phyloP scores from a whole-genome alignment of 2,888 invertebrate species.

The Fragum fragum region DNA sequence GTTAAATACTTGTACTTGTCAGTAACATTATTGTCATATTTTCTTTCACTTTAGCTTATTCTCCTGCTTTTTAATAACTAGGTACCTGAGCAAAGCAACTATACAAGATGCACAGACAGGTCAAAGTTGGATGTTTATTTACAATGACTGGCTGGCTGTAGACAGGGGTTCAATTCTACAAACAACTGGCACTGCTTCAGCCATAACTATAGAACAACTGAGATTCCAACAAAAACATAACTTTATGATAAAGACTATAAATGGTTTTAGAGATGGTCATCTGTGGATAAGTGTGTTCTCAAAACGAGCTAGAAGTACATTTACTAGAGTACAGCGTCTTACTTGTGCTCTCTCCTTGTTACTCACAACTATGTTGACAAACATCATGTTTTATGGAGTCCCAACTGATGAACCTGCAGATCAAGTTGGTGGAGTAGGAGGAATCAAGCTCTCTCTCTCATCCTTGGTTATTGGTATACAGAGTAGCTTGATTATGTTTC shows the following conservation, averaged over 20 bases:
- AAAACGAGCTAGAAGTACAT: constrained; percentile 78
- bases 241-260: constrained; percentile 68
- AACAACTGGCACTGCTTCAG: constrained; percentile 65
- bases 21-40: too few species aligned
- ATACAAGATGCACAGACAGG: constrained; percentile 77
- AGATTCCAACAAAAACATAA: constrained; percentile 62
- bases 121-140: constrained; percentile 77
- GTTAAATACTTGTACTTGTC: too few species aligned
- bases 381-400: constrained; percentile 84
- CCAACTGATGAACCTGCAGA: constrained; percentile 76
- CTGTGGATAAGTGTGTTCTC: constrained; percentile 85
- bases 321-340: constrained; percentile 83
- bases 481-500: constrained; percentile 78
- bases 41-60: too few species aligned
- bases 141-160: constrained; percentile 80
- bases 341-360: constrained; percentile 82
- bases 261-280: constrained; percentile 81
- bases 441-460: constrained; percentile 67
- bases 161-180: constrained; percentile 66
- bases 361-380: constrained; percentile 81
- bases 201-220: constrained; percentile 61
- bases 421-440: constrained; percentile 61
- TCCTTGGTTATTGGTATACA: constrained; percentile 75
- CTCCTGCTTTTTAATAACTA: constrained; percentile 35
- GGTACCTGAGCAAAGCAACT: constrained; percentile 79